Base-by-base conservation (phyloP, 2,113 vertebrate genomes). In the Oncorhynchus nerka region DNA sequence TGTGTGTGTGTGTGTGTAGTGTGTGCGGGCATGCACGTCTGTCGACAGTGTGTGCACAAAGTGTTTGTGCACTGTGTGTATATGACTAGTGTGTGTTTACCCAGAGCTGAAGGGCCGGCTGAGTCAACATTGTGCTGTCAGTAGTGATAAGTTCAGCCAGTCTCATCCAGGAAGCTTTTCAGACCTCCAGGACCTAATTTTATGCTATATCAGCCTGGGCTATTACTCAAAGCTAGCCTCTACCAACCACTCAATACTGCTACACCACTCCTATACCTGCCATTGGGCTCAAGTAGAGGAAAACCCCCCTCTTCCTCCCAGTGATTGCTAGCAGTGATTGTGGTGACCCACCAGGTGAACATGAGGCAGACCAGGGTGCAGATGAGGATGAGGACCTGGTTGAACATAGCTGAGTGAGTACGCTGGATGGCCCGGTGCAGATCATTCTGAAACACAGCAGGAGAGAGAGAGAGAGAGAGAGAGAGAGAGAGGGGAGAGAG, bases 361-460 rank as follows among this genome's bases (percentile, higher is more conserved):
- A 95, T 94, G 83, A 95, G 94, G 82, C 94, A 95, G 77, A 95
- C 90, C 71, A 95, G 88, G 2, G 94, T 95, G 86, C 93, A 94
- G 89, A 95, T 94, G 76, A 95, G 94, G 79, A 95, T 95, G 86
- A 95, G 93, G 82, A 95, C 94, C 88, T 95, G 94, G 89, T 95
- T 95, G 81, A 94, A 95, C 94, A 95, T 95, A 86, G 94, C 94
- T 1, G 94, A 95, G 81, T 95, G 94, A 0, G 94, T 95, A 62
- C 94, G 87, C 92, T 95, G 94, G 80, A 95, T 95, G 0, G 94
- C 94, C 68, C 94, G 87, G 87, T 95, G 94, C 68, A 95, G 90
- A 77, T 95, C 94, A 57, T 95, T 95, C 94, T 95, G 75, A 82
- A 78, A 85, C 67, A 84, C 51, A 85, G 71, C 79, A 12, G 55